Conservation (phyloP, 1,140 invertebrate species). For the Agrypnia vestita region DNA sequence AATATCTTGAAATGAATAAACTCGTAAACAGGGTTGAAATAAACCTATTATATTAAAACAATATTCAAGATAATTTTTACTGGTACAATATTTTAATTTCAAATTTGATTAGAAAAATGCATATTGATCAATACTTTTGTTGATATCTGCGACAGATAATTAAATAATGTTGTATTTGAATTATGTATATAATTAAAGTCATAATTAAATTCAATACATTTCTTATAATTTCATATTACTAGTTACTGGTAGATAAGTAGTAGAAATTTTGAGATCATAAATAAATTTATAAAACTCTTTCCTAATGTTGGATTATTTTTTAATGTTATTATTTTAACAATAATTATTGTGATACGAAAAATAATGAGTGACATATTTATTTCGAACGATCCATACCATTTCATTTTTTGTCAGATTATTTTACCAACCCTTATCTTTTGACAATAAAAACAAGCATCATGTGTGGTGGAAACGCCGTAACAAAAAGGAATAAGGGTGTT, state of each 20-base stretch:
- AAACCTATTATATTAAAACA: neutral
- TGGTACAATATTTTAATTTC: no score
- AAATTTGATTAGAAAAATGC: no score
- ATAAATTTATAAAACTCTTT: no score
- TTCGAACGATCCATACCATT: neutral
- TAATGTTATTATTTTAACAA: neutral
- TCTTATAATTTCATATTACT: no score
- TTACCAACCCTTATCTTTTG: slow-evolving; percentile 5
- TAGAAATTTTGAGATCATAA: no score
- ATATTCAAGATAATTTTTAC: no score
- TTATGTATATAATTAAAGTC: no score
- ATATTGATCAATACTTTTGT: no score
- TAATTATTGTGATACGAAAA: neutral
- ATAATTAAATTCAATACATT: no score
- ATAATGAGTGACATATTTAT: neutral
- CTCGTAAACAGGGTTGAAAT: neutral
- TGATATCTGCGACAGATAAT: no score
- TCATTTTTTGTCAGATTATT: neutral
- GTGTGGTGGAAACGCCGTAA: slow-evolving; percentile 35
- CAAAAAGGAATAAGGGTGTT: slow-evolving; percentile 46
- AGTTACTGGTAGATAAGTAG: no score
- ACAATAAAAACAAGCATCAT: slow-evolving; percentile 51
- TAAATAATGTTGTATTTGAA: no score
- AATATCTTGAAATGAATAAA: slow-evolving; percentile 45
- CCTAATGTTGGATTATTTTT: neutral